Base-by-base conservation (phyloP, 2,113 vertebrate genomes). In the Symphodus melops region DNA sequence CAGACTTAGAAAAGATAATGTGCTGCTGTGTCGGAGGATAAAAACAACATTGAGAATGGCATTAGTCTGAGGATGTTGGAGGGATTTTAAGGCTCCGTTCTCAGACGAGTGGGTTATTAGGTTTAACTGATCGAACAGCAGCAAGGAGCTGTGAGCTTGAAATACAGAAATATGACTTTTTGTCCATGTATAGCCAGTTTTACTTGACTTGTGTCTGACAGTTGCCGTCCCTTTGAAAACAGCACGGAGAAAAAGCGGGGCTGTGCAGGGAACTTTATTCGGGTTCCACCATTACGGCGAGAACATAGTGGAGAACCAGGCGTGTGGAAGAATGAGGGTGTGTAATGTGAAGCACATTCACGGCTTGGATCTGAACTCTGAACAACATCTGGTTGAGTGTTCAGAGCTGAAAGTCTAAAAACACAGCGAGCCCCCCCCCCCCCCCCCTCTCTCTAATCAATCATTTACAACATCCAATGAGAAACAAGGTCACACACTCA, bases 401-500 rank as follows among this genome's bases (percentile, higher is more conserved):
- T 81, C 21, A 72, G 66, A 42, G 55, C 48, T 62, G 46, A 54
- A 46, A 4, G 2, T 64, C 75, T 75, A 20, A 41, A 25, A 41
- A 77, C 23, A n/a, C 48, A 20, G 21, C 1, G 56, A 71, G 73
- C n/a, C n/a, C n/a, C n/a, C n/a, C n/a, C n/a, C n/a, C n/a, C n/a
- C n/a, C n/a, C n/a, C n/a, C n/a, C n/a, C n/a, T n/a, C 48, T 20
- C 7, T 60, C 68, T 48, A 3, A 87, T 90, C 72, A 84, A 91
- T 85, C 74, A 87, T 85, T 90, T 46, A 87, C 37, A 83, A 51
- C 56, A 61, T 54, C 60, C 51, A 51, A 59, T 56, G 55, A 70
- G 57, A 83, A 65, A 83, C 68, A 68, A 63, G 87, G 81, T 79
- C 73, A 84, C 68, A 46, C 33, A 23, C 69, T 36, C 48, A 23